Evolutionary conservation across 2,797 vertebrate species (phyloP), one percentile per base, ranked within the genome.

Genomic region (Monodelphis domestica): DNA sequence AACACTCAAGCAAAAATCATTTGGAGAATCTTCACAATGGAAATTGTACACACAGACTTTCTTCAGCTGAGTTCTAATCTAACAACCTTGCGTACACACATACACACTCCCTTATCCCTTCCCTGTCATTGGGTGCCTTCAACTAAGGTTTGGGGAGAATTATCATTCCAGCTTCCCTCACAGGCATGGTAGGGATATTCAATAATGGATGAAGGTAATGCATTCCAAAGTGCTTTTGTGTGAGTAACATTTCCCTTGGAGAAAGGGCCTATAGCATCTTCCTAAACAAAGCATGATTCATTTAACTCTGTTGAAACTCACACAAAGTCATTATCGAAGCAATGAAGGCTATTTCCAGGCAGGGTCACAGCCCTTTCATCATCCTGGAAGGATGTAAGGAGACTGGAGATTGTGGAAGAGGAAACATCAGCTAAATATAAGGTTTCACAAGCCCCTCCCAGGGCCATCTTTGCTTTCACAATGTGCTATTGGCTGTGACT

Each of bases 181-280:
- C 90, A 95, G 96, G 89, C 90, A 96, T 89, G 93, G 94, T 95
- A 95, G 70, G 89, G 70, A 89, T 97, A 94, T 93, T 97, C 90
- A 96, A 97, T 97, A 97, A 97, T 97, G 95, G 97, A 97, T 96
- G 93, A 95, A 95, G 90, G 55, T 90, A 96, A 95, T 97, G 94
- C 95, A 97, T 97, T 96, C 94, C 93, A 95, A 97, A 96, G 94
- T 95, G 92, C 92, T 93, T 97, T 94, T 96, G 93, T 94, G 90
- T 0, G 4, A 95, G 96, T 96, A 95, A 94, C 91, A 97, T 96
- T 97, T 97, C 94, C 96, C 94, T 96, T 97, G 38, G 91, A 97
- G 95, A 97, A 97, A 96, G 63, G 92, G 95, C 93, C 94, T 91
- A 91, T 97, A 90, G 89, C 95, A 91, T 94, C 95, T 93, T 95